phyloP scores from a whole-genome alignment of 2,888 invertebrate species.

The Dynastes maya region DNA sequence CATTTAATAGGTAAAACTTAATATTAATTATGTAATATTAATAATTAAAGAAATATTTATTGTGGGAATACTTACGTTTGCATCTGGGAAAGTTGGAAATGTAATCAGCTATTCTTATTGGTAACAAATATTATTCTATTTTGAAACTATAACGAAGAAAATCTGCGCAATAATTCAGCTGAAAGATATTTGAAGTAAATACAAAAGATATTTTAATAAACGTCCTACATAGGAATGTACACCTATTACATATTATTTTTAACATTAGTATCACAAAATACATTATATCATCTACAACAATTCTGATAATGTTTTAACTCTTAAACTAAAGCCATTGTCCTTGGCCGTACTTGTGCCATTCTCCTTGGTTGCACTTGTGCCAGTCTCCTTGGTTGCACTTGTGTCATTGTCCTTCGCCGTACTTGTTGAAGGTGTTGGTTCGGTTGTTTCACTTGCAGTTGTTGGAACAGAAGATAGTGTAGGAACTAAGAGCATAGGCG shows the following conservation, averaged over 20 bases:
- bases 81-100: too few species aligned
- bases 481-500: not conserved
- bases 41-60: too few species aligned
- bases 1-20: too few species aligned
- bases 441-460: not conserved
- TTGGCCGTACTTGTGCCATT: not conserved
- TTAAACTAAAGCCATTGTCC: not conserved
- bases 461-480: not conserved
- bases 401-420: not conserved
- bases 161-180: too few species aligned
- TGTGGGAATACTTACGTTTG: too few species aligned
- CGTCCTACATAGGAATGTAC: slow-evolving; percentile 1
- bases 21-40: too few species aligned
- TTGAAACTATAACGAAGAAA: too few species aligned
- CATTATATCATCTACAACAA: not conserved
- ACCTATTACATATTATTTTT: slow-evolving; percentile 10
- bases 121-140: too few species aligned
- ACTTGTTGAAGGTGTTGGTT: slow-evolving; percentile 10
- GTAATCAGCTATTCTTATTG: too few species aligned
- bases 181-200: too few species aligned
- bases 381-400: too few species aligned
- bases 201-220: slow-evolving; percentile 10
- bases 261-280: slow-evolving; percentile 24
- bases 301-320: slow-evolving; percentile 22
- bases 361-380: too few species aligned